Base-by-base conservation (phyloP, 1,140 invertebrate species). In the Trichoplusia ni region DNA sequence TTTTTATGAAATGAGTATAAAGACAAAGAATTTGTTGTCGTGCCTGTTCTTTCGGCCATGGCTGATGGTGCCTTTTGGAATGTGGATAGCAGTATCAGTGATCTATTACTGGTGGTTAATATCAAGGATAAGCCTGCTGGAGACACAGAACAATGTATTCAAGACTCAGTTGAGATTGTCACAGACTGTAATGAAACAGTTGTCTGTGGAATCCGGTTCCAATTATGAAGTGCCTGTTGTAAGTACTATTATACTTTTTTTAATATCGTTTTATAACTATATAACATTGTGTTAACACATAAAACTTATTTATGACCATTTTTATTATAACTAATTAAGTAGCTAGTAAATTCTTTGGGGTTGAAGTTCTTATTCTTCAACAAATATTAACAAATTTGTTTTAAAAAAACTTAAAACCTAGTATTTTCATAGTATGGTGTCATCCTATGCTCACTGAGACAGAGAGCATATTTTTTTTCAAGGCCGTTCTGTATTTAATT, bases 21-120 rank as follows among this genome's bases (percentile, higher is more conserved):
- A 75, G 35, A 49, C 73, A n/a, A 90, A 80, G 75, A 86, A 90
- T 88, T 84, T 86, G 31, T 69, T 88, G 37, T 79, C 84, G 23
- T 84, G 84, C 58, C 38, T 86, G 75, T 82, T 90, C 73, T 84
- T 85, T 75, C 82, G 89, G 85, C 89, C 89, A 74, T 90, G 89
- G 89, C 65, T 91, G 77, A 84, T 81, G 21, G 79, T 90, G 8
- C 80, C 83, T 0, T 62, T 90, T 16, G 89, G 85, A 0, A 81
- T 87, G 58, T 90, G 87, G 86, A 69, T 90, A 25, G 79, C 78
- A 2, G 70, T 89, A 0, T 85, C 88, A 3, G 64, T 90, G 19
- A 74, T 86, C 3, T 90, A 87, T 44, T 90, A 86, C 60, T 86
- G 85, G 79, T 90, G 89, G 89, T 59, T 90, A 5, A 81, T 84